Conservation (phyloP, 2,888 invertebrate species). For the Parthenolecanium corni region DNA sequence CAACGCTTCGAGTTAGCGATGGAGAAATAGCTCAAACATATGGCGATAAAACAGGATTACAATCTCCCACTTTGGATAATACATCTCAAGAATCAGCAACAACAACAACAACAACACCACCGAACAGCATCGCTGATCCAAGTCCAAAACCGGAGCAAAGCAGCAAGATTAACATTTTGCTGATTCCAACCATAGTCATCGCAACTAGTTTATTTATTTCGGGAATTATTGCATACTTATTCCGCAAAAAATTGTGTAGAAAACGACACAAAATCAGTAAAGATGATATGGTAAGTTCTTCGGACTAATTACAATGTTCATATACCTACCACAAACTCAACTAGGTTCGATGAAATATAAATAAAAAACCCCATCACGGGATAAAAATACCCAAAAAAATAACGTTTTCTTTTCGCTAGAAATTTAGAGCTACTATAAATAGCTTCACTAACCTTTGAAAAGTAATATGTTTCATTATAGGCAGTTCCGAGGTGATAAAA, state of each 20-base stretch:
- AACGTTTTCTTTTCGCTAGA: too few species aligned
- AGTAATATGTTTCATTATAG: too few species aligned
- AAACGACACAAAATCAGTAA: slow-evolving; percentile 29
- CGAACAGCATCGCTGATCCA: not conserved
- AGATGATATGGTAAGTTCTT: slow-evolving; percentile 31
- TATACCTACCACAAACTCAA: too few species aligned
- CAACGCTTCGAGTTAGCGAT: not conserved
- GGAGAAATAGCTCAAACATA: not conserved
- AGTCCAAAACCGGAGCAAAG: not conserved
- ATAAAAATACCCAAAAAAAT: too few species aligned
- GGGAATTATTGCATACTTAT: slow-evolving; percentile 54
- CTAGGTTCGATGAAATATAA: too few species aligned
- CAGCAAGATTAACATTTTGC: not conserved
- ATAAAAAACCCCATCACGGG: too few species aligned
- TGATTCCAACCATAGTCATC: slow-evolving; percentile 41
- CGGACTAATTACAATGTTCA: too few species aligned
- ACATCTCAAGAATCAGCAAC: too few species aligned
- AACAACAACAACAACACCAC: not conserved
- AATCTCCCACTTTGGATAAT: not conserved
- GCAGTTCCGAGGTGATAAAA: too few species aligned
- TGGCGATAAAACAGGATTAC: too few species aligned
- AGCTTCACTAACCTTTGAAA: too few species aligned
- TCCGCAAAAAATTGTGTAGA: slow-evolving; percentile 58
- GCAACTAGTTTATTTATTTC: slow-evolving; percentile 57
- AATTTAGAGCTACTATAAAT: too few species aligned